A percentile compares a stretch with the other conserved stretches of the same genome.
phyloP scores from a whole-genome alignment of 2,888 invertebrate species.

The Mimas tiliae region DNA sequence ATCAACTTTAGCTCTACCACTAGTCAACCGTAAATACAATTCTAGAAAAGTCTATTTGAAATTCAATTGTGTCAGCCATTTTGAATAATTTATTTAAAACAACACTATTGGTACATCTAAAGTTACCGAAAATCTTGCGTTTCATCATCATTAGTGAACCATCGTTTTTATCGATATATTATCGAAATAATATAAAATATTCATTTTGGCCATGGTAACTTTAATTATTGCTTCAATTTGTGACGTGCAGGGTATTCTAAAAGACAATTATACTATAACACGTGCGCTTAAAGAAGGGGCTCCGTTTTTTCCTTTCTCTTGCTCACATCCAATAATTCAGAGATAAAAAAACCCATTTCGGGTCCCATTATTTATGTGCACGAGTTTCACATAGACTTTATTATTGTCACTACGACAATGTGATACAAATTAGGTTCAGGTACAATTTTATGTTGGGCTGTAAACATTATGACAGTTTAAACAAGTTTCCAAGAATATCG shows the following conservation, averaged over 20 bases:
- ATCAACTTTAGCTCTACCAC: slow-evolving; percentile 3
- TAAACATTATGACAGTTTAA: not conserved
- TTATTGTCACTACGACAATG: slow-evolving; percentile 37
- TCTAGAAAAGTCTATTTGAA: not conserved
- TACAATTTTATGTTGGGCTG: not conserved
- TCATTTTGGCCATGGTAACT: slow-evolving; percentile 21
- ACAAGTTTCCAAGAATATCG: too few species aligned
- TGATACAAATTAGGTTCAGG: slow-evolving; percentile 32
- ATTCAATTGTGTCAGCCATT: slow-evolving; percentile 3
- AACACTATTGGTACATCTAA: slow-evolving; percentile 18
- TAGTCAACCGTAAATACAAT: not conserved
- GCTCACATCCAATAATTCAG: not conserved
- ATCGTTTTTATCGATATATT: not conserved
- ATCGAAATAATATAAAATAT: slow-evolving; percentile 17
- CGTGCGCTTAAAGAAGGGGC: not conserved
- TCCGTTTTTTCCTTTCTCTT: not conserved
- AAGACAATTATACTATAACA: slow-evolving; percentile 13
- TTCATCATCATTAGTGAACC: too few species aligned
- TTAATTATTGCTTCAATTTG: slow-evolving; percentile 21
- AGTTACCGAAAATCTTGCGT: slow-evolving; percentile 5
- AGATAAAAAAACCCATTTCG: not conserved
- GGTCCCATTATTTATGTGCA: not conserved
- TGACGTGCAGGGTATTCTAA: slow-evolving; percentile 18
- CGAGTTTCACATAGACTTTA: slow-evolving; percentile 30
- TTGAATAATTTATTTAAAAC: slow-evolving; percentile 6